Base-by-base conservation (phyloP, 2,113 vertebrate genomes). In the Cyanoramphus novaezelandiae region DNA sequence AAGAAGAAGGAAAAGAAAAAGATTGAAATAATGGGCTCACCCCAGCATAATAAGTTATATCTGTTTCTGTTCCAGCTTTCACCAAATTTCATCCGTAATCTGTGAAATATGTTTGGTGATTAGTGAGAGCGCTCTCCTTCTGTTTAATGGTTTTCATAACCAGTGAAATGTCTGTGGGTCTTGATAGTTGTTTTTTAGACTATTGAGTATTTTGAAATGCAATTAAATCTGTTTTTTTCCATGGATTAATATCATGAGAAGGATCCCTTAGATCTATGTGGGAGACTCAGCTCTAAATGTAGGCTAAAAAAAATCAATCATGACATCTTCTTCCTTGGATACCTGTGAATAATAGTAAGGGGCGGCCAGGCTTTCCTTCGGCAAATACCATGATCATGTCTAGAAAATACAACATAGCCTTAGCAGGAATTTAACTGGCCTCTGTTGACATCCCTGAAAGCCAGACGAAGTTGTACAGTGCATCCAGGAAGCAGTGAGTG, bases 31-130 rank as follows among this genome's bases (percentile, higher is more conserved):
- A 78, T 27, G 18, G 29, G 17, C 88, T 95, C 19, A 46, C 35
- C 11, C 82, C 47, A 39, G 13, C n/a, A 78, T 86, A 88, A 91
- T 62, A 33, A 93, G 68, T 86, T 82, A 10, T 84, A 79, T 82
- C 65, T 62, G 62, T 85, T 89, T 87, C 74, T 87, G 49, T 89
- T 95, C 49, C 92, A 91, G 86, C 70, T 94, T 96, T 93, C 75
- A 87, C 0, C 2, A 91, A 88, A 94, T 92, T 93, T 88, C 82
- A 86, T 55, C 83, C 41, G 35, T 95, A 93, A 94, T 95, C 93
- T 93, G 70, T 80, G 35, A 93, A 96, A 96, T 93, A 92, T 67
- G 75, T 84, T 89, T 91, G 50, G 41, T 91, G 91, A 94, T 96
- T 76, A 92, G 88, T 53, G 74, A 95, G 33, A 89, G 59, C 43